Evolutionary conservation across 2,888 invertebrate genomes (phyloP), one percentile per base, ranked within the genome.

Genomic region (Platynereis dumerilii): DNA sequence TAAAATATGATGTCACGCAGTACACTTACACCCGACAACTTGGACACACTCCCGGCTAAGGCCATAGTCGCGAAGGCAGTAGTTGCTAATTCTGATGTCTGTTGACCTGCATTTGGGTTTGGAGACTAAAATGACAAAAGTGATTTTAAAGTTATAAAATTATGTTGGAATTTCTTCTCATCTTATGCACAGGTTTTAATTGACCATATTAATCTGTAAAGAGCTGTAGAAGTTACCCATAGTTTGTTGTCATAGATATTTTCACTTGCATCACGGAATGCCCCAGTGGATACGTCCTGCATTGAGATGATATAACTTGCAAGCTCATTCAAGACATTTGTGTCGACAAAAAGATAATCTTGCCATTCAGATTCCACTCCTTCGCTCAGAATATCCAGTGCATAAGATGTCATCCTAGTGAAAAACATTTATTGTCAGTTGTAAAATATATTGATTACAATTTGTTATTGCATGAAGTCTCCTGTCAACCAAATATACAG

Each of bases 341-440:
- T 29, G 24, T 66, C 66, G 1, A 66, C 34, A 27, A 34, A 66
- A n/a, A 66, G 58, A 20, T 29, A 39, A 27, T 62, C 2, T n/a
- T 62, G 62, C 53, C 62, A 63, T 54, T 63, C 62, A 5, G 58
- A 42, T n/a, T 64, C 58, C 2, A 42, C 20, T 17, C 44, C 58
- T 10, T 24, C 26, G 15, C 52, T 39, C 27, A 66, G 58, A 3
- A 48, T 27, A 24, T 54, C 42, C 58, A 66, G 26, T 3, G 58
- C 44, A 15, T 62, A 39, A 3, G 58, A 53, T 1, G 66, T 66
- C 34, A 55, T 1, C 65, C 65, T 65, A 54, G n/a, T n/a, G n/a
- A n/a, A n/a, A n/a, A 42, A 5, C 34, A 34, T 34, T 34, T 34
- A 12, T 34, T 34, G 22, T n/a, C n/a, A n/a, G n/a, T n/a, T n/a